Conservation (phyloP, 2,888 invertebrate species). For the Ligdia adustata region DNA sequence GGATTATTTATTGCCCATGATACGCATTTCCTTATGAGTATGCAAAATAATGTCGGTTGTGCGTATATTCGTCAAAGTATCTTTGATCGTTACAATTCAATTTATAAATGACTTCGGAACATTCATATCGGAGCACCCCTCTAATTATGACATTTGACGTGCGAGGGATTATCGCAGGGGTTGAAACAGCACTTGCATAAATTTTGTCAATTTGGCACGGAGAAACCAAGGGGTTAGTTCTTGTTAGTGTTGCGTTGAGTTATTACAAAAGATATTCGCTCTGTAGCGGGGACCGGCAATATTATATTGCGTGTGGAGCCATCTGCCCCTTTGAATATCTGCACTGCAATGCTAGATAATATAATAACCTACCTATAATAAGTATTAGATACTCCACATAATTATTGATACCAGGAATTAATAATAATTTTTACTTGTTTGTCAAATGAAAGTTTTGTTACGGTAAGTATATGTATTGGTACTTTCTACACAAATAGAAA, state of each 20-base stretch:
- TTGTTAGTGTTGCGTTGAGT: conserved; percentile 33
- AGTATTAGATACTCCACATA: too few species aligned
- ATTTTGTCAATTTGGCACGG: conserved; percentile 79
- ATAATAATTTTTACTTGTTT: too few species aligned
- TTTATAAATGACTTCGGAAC: conserved; percentile 18
- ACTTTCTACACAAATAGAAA: too few species aligned
- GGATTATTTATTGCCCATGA: conserved; percentile 8
- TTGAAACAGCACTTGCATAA: conserved; percentile 69
- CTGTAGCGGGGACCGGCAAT: conserved; percentile 19
- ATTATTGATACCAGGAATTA: too few species aligned
- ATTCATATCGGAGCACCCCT: conserved; percentile 44
- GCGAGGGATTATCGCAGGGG: conserved; percentile 53
- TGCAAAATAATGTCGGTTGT: conserved; percentile 6
- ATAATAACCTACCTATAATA: too few species aligned
- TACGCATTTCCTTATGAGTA: neutral
- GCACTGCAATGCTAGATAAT: neutral
- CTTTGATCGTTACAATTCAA: conserved; percentile 24
- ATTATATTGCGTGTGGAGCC: conserved; percentile 17
- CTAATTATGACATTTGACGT: conserved; percentile 77
- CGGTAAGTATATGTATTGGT: too few species aligned
- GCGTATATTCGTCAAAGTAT: too few species aligned
- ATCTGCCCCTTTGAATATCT: conserved; percentile 17
- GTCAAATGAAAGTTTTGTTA: too few species aligned
- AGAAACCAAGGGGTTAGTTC: conserved; percentile 39
- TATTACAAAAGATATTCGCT: conserved; percentile 42